Conservation (phyloP, 1,140 invertebrate genomes). For the Proales similis region DNA sequence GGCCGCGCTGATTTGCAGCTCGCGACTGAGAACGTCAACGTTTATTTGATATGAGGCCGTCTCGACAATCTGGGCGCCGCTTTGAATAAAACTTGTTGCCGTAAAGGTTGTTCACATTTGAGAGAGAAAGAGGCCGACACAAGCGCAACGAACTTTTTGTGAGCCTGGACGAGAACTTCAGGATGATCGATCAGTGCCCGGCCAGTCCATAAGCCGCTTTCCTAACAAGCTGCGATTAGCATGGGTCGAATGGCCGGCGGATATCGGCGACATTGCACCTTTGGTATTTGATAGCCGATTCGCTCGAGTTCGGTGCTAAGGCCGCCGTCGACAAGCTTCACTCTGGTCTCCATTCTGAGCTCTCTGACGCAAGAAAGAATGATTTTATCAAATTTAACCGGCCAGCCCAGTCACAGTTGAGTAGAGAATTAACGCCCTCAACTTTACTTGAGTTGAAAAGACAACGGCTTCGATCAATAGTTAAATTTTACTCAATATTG, state of each 20-base stretch:
- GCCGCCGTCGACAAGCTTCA: constrained; percentile 20
- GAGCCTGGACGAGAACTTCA: constrained; percentile 64
- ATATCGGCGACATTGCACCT: neutral
- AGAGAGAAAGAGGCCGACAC: neutral
- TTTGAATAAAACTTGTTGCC: constrained; percentile 53
- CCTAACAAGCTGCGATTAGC: neutral
- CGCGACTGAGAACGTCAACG: constrained; percentile 65
- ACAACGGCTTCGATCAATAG: too few species aligned
- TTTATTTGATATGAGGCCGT: constrained; percentile 83
- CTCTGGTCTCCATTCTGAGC: neutral
- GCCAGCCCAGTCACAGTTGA: too few species aligned
- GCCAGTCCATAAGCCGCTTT: constrained; percentile 20
- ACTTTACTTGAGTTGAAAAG: too few species aligned
- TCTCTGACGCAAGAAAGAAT: too few species aligned
- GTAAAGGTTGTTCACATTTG: neutral
- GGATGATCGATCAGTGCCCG: constrained; percentile 52
- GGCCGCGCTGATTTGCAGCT: constrained; percentile 60
- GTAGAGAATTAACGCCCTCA: too few species aligned
- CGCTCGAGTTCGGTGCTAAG: constrained; percentile 12
- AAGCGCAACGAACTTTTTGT: constrained; percentile 60
- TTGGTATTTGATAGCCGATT: neutral
- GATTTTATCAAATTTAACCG: too few species aligned
- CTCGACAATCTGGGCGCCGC: constrained; percentile 72
- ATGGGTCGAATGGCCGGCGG: neutral
- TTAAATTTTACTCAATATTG: too few species aligned